Percentiles rank a stretch among this genome's conserved stretches.
phyloP scores from a whole-genome alignment of 2,888 invertebrate genomes.

The Metacarcinus magister region DNA sequence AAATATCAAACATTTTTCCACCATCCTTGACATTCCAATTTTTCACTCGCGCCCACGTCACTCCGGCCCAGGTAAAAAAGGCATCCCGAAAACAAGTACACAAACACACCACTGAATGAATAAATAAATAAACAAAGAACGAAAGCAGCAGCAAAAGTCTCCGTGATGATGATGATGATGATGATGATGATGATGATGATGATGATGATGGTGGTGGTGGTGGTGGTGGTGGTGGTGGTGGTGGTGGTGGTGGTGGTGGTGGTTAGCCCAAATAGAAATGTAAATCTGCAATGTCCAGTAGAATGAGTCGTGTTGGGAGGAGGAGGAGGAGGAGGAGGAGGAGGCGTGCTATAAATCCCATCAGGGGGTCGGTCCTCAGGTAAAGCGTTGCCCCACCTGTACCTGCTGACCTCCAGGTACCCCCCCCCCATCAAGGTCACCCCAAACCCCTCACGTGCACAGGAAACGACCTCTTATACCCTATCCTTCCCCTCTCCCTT shows the following conservation, averaged over 20 bases:
- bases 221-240: neutral
- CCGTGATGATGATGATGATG: neutral
- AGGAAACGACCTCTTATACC: neutral
- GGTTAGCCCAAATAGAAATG: neutral
- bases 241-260: neutral
- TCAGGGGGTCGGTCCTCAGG: neutral
- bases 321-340: neutral
- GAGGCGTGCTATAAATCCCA: neutral
- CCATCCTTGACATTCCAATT: neutral
- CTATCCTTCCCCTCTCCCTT: neutral
- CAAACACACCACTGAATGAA: neutral
- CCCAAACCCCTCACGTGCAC: neutral
- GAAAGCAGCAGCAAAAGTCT: no score
- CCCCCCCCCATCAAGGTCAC: neutral
- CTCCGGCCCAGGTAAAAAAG: neutral
- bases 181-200: neutral
- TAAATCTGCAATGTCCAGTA: neutral
- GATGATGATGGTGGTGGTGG: no score
- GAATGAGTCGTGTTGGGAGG: no score
- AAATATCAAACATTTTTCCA: neutral
- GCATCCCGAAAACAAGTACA: neutral
- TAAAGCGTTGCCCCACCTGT: neutral
- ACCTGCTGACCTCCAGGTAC: neutral
- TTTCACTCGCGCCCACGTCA: neutral
- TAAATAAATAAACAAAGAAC: neutral